Evolutionary conservation across 1,140 invertebrate genomes (phyloP).

Genomic region (Ephestia elutella): DNA sequence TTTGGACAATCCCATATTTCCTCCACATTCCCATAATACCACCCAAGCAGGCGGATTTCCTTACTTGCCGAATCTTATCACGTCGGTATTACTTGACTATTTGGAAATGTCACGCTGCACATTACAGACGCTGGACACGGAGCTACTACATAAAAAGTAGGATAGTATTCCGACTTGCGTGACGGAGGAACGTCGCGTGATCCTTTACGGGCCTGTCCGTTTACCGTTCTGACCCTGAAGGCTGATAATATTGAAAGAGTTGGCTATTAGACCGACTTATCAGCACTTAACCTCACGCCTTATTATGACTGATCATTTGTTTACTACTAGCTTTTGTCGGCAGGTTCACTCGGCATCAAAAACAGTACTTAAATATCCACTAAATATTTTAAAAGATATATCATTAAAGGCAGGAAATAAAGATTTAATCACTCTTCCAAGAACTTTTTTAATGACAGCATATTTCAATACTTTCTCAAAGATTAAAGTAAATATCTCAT

Average conservation of each 20-base stretch:
- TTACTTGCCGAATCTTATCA: constrained; percentile 11
- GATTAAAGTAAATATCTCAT: too few species aligned
- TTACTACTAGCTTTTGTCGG: neutral
- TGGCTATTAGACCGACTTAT: neutral
- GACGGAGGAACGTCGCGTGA: neutral
- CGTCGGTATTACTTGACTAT: constrained; percentile 12
- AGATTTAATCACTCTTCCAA: too few species aligned
- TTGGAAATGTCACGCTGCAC: constrained; percentile 21
- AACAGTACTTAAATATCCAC: too few species aligned
- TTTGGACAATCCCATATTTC: neutral
- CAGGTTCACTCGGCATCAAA: too few species aligned
- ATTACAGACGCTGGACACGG: constrained; percentile 4
- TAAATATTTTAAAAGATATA: too few species aligned
- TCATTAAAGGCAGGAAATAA: too few species aligned
- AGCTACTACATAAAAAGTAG: neutral
- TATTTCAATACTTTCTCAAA: too few species aligned
- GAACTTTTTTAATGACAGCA: too few species aligned
- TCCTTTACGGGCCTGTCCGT: neutral
- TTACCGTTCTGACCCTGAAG: neutral
- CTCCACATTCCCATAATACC: constrained; percentile 1
- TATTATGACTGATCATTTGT: neutral
- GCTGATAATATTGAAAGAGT: neutral
- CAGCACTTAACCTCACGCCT: neutral
- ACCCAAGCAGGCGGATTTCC: constrained; percentile 1
- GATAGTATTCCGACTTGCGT: neutral